Base-by-base conservation (phyloP, 1,140 invertebrate species). In the Spodoptera frugiperda region DNA sequence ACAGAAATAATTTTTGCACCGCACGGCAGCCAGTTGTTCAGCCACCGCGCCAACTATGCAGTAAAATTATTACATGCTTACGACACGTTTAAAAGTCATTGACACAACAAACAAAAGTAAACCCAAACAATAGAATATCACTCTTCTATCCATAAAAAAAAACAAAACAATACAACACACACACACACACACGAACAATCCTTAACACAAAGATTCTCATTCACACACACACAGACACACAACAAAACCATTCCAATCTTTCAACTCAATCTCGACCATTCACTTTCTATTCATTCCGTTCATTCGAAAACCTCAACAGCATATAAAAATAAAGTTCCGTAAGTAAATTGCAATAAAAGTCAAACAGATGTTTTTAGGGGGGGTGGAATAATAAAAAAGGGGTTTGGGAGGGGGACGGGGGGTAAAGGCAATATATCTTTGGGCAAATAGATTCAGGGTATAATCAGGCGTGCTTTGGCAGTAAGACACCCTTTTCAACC, bases 361-460 rank as follows among this genome's bases (percentile, higher is more conserved):
- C 72, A 75, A 75, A 75, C 72, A 75, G 72, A 65, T 75, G 72
- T 75, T 75, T 73, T 65, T 61, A 74, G 71, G 54, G 71, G 54
- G 55, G 72, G 49, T 63, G 48, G 72, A 44, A 75, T 75, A 75
- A 75, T 75, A 75, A 53, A 75, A 48, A 75, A 39, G 46, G 53
- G 53, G 19, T 15, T 21, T 39, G 25, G 10, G 55, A 19, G 63
- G 25, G 19, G 72, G 54, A 73, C 59, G 65, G 71, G n/a, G n/a
- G n/a, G n/a, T n/a, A n/a, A 76, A 74, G 63, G 75, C 80, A 75
- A 78, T 82, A 78, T 79, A 77, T 82, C 78, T 82, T 57, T 46
- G 14, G 61, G 44, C n/a, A 72, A 79, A 79, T 79, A 77, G 78
- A 79, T 82, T 79, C 73, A 59, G 70, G 78, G 61, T 49, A 71